phyloP scores from a whole-genome alignment of 2,888 invertebrate species.

The Balanococcus diminutus region DNA sequence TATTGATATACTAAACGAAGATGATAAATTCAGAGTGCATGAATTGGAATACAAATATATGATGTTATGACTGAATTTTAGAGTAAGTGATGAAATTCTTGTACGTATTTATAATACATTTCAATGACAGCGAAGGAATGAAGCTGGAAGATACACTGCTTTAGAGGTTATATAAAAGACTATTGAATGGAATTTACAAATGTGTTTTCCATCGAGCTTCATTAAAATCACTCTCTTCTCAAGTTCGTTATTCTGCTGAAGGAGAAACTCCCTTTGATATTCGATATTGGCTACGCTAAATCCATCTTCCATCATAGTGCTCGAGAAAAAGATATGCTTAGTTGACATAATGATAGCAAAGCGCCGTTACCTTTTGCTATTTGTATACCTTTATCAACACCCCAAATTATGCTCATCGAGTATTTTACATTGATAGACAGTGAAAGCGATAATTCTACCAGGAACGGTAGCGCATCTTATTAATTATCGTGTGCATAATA shows the following conservation, averaged over 20 bases:
- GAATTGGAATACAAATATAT: not conserved
- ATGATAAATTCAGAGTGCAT: too few species aligned
- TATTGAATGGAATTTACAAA: not conserved
- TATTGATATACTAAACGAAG: not conserved
- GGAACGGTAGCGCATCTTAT: not conserved
- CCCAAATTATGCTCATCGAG: conserved; percentile 28
- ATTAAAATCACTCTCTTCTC: not conserved
- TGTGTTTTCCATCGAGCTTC: not conserved
- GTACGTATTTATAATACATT: not conserved
- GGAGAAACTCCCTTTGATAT: not conserved
- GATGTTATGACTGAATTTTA: not conserved
- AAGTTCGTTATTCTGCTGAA: not conserved
- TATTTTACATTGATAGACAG: not conserved
- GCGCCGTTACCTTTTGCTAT: not conserved
- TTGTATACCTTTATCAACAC: conserved; percentile 9
- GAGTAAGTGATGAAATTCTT: not conserved
- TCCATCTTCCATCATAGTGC: not conserved
- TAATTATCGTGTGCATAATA: not conserved
- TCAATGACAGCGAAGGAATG: conserved; percentile 5
- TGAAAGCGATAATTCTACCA: conserved; percentile 35
- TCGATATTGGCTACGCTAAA: not conserved
- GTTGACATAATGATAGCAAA: not conserved
- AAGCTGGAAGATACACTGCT: not conserved
- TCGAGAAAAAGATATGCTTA: not conserved
- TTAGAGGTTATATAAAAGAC: not conserved